phyloP scores from a whole-genome alignment of 1,140 invertebrate genomes.

The Polypedilum pembai region DNA sequence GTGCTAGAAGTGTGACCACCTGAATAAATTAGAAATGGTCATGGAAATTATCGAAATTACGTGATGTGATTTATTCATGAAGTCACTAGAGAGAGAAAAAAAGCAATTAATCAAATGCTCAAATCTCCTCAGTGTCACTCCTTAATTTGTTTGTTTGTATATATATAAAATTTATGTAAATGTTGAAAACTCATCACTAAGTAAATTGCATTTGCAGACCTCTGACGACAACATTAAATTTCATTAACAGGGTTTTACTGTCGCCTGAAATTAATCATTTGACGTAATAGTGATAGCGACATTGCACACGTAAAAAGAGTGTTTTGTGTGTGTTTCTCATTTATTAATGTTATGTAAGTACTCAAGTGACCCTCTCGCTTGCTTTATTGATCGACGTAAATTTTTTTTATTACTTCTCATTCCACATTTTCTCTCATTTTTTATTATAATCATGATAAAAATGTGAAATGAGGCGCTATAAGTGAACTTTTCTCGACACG shows the following conservation, averaged over 20 bases:
- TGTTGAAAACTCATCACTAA: background rate
- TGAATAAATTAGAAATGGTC: no score
- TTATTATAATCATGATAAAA: no score
- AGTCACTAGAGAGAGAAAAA: background rate
- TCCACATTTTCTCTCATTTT: no score
- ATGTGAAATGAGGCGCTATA: no score
- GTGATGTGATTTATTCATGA: slow-evolving; percentile 4
- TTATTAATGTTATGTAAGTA: background rate
- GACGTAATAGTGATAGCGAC: background rate
- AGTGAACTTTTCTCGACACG: no score
- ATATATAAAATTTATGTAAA: no score
- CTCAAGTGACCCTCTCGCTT: background rate
- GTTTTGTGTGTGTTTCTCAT: background rate
- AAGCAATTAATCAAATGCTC: background rate
- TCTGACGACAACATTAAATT: background rate
- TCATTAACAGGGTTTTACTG: background rate
- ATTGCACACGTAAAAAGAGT: background rate
- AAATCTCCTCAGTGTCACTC: background rate
- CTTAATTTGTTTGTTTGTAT: no score
- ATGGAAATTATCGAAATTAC: background rate
- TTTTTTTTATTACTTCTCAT: background rate
- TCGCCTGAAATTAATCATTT: background rate
- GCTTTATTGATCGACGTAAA: background rate
- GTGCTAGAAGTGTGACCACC: no score
- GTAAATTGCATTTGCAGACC: background rate